Percentiles rank a stretch among this genome's conserved stretches.
phyloP scores from a whole-genome alignment of 1,140 invertebrate species.

The Aplysia californica region DNA sequence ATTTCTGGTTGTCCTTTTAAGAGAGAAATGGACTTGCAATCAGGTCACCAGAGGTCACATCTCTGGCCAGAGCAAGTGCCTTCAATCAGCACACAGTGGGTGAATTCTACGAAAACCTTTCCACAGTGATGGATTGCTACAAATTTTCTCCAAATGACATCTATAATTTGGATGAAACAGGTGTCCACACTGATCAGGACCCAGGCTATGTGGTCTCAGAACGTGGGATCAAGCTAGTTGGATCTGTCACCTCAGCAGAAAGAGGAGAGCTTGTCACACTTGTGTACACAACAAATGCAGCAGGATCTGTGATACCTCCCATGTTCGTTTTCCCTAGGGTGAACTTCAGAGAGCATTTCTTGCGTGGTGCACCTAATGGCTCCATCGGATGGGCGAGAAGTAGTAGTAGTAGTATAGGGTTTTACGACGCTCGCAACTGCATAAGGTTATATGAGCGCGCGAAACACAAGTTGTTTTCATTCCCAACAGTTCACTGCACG shows the following conservation, averaged over 20 bases:
- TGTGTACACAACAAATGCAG: conserved; percentile 39
- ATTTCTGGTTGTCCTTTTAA: not conserved
- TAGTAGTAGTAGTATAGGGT: too few species aligned
- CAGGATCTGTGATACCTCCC: conserved; percentile 45
- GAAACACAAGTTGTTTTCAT: too few species aligned
- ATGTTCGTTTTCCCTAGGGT: conserved; percentile 53
- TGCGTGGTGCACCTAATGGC: conserved; percentile 51
- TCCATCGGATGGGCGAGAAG: conserved; percentile 29
- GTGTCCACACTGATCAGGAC: conserved; percentile 67
- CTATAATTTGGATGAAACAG: conserved; percentile 70
- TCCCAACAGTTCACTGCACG: too few species aligned
- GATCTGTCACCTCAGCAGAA: conserved; percentile 66
- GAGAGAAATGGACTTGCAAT: not conserved
- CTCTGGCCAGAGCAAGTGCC: conserved; percentile 27
- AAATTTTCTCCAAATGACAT: conserved; percentile 61
- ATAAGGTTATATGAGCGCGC: too few species aligned
- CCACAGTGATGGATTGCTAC: conserved; percentile 53
- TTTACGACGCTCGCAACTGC: too few species aligned
- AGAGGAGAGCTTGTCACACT: conserved; percentile 59
- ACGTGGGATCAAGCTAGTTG: conserved; percentile 65
- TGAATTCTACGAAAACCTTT: conserved; percentile 30
- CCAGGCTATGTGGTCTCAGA: conserved; percentile 63
- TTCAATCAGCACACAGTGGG: conserved; percentile 11
- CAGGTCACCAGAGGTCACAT: conserved; percentile 24
- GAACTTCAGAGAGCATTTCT: conserved; percentile 56